Evolutionary conservation across 2,113 vertebrate species (phyloP), one percentile per base, ranked within the genome.

Genomic region (Fulica atra): DNA sequence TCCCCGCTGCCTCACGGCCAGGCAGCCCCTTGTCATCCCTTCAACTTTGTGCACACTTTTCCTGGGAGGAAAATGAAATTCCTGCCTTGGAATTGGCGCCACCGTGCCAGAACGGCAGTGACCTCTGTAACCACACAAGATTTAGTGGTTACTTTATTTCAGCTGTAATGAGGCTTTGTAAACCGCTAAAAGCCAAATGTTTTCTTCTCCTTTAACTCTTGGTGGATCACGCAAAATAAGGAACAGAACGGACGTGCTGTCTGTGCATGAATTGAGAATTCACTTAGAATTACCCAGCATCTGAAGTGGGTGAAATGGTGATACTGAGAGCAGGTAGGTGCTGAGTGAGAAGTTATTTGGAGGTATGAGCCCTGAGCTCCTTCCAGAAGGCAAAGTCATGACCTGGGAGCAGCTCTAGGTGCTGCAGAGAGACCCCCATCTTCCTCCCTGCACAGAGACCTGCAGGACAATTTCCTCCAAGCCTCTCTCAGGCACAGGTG

Each of bases 81-180:
- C 96, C 89, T 90, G 93, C 96, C 95, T 29, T 26, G 89, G 78
- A 95, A 79, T 93, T 92, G 98, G 98, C 98, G 96, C 98, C 98
- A 85, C 91, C 4, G 88, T 96, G 97, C 94, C 97, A 95, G 95
- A 93, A 85, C 88, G 42, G 53, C 95, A 89, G 91, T 95, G 97
- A 98, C 98, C 98, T 98, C 97, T 95, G 93, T 59, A 97, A 97
- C 97, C 97, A 96, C 96, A 92, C 90, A 89, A 97, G 96, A 97
- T 97, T 98, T 98, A 95, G 96, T 89, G 97, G 96, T 98, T 79
- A 23, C 97, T 94, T 94, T 95, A 97, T 95, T 96, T 97, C 93
- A 83, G 96, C 95, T 74, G 83, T 97, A 98, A 98, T 97, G 96
- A 98, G 97, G 95, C 96, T 97, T 97, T 95, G 96, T 89, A 97